These are phyloP conservation scores for Chamaea fasciata DNA, from an alignment of 2,113 vertebrate species.

Conservation along the genomic window DNA sequence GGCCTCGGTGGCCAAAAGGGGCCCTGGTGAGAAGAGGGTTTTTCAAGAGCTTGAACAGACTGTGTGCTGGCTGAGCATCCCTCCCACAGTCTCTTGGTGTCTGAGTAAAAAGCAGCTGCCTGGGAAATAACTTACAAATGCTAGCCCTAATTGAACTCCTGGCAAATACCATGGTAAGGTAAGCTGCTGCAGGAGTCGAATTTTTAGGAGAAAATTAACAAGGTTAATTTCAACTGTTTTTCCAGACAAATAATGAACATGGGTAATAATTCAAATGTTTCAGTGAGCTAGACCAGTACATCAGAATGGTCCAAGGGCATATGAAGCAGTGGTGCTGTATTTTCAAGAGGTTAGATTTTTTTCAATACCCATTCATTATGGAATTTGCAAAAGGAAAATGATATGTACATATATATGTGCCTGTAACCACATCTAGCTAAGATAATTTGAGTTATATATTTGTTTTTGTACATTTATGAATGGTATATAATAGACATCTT, in stretches of 20 bases:
- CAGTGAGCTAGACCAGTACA: neutral
- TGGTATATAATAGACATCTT: neutral
- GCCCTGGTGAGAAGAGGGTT: neutral
- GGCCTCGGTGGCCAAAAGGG: neutral
- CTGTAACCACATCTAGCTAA: neutral
- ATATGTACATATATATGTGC: neutral
- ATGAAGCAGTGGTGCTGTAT: neutral
- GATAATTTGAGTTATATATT: neutral
- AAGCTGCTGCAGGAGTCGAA: neutral
- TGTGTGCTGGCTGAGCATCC: neutral
- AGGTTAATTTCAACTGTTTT: neutral
- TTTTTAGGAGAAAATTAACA: neutral
- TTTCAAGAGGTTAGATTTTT: neutral
- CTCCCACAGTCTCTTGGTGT: neutral
- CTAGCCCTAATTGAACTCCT: neutral
- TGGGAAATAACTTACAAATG: neutral
- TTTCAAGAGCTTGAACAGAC: neutral
- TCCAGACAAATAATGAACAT: neutral
- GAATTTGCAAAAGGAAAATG: neutral
- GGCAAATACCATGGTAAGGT: neutral
- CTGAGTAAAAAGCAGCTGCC: neutral
- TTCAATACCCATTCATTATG: neutral
- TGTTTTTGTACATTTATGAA: neutral
- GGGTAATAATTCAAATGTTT: neutral
- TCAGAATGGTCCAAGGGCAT: neutral